Evolutionary conservation across 2,888 invertebrate genomes (phyloP).

Genomic region (Meghimatium bilineatum): DNA sequence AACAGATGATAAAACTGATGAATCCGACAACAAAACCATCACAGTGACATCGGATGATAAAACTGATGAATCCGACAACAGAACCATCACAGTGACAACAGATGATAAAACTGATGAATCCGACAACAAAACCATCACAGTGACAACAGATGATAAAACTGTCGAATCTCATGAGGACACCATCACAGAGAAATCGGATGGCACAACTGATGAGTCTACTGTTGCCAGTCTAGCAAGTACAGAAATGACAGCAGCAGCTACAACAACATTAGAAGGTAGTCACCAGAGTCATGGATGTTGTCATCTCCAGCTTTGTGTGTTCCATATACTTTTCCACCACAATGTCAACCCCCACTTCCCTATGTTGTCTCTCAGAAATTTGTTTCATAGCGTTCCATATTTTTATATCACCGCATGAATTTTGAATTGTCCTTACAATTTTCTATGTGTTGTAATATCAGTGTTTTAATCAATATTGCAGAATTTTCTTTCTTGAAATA

Average conservation of each 20-base stretch:
- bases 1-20: not conserved
- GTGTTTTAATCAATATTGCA: not conserved
- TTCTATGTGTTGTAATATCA: not conserved
- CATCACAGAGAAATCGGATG: too few relatives aligned
- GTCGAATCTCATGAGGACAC: not conserved
- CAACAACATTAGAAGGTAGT: conserved; percentile 37
- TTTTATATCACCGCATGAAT: not conserved
- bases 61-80: not conserved
- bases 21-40: not conserved
- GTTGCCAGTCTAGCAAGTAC: not conserved
- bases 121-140: not conserved
- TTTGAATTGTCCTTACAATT: not conserved
- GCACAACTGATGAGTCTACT: not conserved
- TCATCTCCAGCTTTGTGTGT: conserved; percentile 28
- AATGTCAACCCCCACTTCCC: not conserved
- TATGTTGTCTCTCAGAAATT: not conserved
- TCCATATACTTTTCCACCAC: not conserved
- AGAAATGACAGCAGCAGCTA: not conserved
- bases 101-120: not conserved
- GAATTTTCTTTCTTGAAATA: not conserved
- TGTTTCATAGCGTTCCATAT: not conserved
- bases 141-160: not conserved
- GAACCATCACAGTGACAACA: not conserved
- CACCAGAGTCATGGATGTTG: conserved; percentile 34
- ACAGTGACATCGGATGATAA: not conserved